phyloP scores from a whole-genome alignment of 2,797 vertebrate genomes.

The Lepilemur ruficaudatus region DNA sequence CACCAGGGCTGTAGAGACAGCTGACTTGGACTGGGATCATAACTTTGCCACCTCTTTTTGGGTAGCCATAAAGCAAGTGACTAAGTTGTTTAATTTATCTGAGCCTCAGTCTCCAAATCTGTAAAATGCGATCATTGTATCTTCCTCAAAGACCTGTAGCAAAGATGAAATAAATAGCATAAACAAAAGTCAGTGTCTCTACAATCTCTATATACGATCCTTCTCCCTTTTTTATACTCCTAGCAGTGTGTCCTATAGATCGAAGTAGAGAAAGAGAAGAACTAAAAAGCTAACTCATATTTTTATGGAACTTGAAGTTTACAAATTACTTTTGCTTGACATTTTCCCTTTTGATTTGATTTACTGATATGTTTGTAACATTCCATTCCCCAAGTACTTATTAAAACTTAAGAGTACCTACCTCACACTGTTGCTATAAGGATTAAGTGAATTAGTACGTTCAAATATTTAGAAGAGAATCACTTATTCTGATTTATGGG shows the following conservation, averaged over 20 bases:
- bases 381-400: background rate
- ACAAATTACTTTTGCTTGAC: slow-evolving; percentile 1
- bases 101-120: slow-evolving; percentile 7
- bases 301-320: background rate
- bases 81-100: background rate
- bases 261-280: background rate
- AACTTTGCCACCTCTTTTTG: background rate
- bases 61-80: background rate
- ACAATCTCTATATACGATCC: background rate
- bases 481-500: background rate
- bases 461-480: background rate
- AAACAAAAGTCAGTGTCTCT: background rate
- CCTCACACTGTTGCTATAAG: background rate
- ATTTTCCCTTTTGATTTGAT: background rate
- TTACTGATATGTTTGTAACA: background rate
- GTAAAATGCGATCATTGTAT: background rate
- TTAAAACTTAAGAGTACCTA: background rate
- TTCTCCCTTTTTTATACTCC: background rate
- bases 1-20: background rate
- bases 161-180: background rate
- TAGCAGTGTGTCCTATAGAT: background rate
- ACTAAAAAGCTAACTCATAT: background rate
- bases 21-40: background rate
- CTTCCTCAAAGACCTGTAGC: background rate
- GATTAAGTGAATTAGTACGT: background rate